Conservation (phyloP, 2,888 invertebrate species). For the Eustalomyia histrio region DNA sequence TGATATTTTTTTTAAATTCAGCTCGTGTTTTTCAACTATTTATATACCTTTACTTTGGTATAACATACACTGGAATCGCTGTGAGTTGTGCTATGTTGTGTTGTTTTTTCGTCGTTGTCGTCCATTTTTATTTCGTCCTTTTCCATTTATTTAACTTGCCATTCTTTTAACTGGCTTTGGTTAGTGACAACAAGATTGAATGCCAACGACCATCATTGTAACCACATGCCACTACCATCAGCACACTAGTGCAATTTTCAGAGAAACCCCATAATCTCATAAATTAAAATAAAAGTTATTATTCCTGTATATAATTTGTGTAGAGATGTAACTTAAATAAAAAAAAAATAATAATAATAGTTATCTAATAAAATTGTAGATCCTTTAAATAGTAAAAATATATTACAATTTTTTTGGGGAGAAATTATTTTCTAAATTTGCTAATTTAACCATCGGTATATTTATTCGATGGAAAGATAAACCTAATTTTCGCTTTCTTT, state of each 20-base stretch:
- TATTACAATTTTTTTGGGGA: too few relatives aligned
- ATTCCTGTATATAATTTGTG: neutral
- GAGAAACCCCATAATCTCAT: slow-evolving; percentile 8
- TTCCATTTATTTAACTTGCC: slow-evolving; percentile 22
- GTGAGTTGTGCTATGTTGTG: neutral
- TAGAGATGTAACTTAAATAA: too few relatives aligned
- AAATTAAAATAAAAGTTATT: neutral
- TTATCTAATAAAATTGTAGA: too few relatives aligned
- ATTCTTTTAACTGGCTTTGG: slow-evolving; percentile 21
- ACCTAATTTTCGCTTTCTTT: too few relatives aligned
- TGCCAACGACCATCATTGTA: neutral
- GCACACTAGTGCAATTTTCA: neutral
- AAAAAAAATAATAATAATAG: too few relatives aligned
- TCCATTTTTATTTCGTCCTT: slow-evolving; percentile 6
- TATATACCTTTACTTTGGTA: slow-evolving; percentile 14
- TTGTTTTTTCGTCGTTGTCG: neutral
- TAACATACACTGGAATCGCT: neutral
- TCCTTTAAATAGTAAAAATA: too few relatives aligned
- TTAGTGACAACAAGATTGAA: slow-evolving; percentile 38
- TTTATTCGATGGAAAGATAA: too few relatives aligned
- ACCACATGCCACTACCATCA: slow-evolving; percentile 6
- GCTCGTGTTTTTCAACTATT: neutral
- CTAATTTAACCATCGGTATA: too few relatives aligned
- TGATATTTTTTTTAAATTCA: neutral
- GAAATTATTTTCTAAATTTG: too few relatives aligned